A percentile compares a stretch with the other conserved stretches of the same genome.
Evolutionary conservation across 2,888 invertebrate genomes (phyloP).

Genomic region (Polymixis lichenea): DNA sequence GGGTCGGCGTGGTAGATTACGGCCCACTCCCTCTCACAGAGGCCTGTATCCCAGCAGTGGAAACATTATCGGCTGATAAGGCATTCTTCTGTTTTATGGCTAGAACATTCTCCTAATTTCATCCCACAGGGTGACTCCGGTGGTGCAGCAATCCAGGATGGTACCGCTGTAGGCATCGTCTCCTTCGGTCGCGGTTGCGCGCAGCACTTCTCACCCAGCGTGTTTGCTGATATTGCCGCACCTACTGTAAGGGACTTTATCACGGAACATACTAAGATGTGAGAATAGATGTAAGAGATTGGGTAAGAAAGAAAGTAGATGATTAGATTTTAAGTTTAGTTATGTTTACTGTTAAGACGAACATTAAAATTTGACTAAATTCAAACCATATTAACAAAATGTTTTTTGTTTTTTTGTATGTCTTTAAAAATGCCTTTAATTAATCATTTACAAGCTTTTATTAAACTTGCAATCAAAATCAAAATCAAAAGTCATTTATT

Average conservation of each 20-base stretch:
- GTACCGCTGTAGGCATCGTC: constrained; percentile 79
- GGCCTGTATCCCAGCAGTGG: too few species aligned
- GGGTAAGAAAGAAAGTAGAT: neutral
- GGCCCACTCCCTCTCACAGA: too few species aligned
- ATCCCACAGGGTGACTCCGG: constrained; percentile 76
- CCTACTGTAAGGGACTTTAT: constrained; percentile 80
- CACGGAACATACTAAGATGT: constrained; percentile 76
- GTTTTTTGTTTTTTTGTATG: too few species aligned
- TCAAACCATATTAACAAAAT: neutral
- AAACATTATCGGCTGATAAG: too few species aligned
- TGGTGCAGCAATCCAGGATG: constrained; percentile 81
- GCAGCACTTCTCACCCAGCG: constrained; percentile 78
- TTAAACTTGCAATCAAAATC: too few species aligned
- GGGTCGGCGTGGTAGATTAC: too few species aligned
- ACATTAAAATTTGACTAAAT: neutral
- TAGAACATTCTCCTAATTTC: neutral
- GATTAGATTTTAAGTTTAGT: constrained; percentile 29
- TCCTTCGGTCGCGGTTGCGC: constrained; percentile 83
- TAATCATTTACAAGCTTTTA: too few species aligned
- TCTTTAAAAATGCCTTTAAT: too few species aligned
- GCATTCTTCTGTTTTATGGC: neutral
- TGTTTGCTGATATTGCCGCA: constrained; percentile 80
- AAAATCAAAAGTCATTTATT: too few species aligned
- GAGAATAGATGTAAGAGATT: constrained; percentile 4
- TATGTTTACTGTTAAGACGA: constrained; percentile 21